A percentile compares a stretch with the other conserved stretches of the same genome.
Conservation (phyloP, 2,113 vertebrate genomes). For the Petroica traversi region DNA sequence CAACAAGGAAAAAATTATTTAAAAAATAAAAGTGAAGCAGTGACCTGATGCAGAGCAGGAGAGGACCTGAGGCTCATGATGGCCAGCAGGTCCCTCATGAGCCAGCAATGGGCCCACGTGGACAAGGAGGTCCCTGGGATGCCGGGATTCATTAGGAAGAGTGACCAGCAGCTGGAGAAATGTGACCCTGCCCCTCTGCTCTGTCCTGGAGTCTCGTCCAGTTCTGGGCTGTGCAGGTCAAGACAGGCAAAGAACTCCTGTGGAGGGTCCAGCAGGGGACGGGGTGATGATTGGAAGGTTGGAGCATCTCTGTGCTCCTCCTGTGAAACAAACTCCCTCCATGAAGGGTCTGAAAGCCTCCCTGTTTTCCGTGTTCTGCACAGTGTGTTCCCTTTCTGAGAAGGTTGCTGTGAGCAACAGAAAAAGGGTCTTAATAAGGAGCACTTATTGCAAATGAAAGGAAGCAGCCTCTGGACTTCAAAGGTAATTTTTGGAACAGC, state of each 20-base stretch:
- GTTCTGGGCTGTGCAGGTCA: neutral
- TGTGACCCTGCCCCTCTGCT: neutral
- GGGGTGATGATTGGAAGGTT: neutral
- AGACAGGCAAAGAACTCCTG: too few relatives aligned
- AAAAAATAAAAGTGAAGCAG: neutral
- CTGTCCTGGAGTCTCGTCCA: neutral
- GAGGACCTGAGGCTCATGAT: neutral
- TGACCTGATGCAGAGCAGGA: neutral
- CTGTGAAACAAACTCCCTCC: neutral
- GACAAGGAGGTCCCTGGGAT: neutral
- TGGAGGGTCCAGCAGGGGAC: too few relatives aligned
- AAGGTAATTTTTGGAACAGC: neutral
- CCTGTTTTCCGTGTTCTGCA: neutral
- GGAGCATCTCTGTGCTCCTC: neutral
- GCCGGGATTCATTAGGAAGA: neutral
- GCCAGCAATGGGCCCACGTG: neutral
- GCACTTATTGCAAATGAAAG: neutral
- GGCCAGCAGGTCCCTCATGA: neutral
- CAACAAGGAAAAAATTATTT: neutral
- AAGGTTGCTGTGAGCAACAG: neutral
- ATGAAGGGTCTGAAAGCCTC: neutral
- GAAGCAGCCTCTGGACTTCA: neutral
- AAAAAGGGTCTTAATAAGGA: neutral
- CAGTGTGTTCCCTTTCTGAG: neutral
- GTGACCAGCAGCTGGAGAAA: neutral